Evolutionary conservation across 2,113 vertebrate species (phyloP).

Genomic region (Cyanoramphus novaezelandiae): DNA sequence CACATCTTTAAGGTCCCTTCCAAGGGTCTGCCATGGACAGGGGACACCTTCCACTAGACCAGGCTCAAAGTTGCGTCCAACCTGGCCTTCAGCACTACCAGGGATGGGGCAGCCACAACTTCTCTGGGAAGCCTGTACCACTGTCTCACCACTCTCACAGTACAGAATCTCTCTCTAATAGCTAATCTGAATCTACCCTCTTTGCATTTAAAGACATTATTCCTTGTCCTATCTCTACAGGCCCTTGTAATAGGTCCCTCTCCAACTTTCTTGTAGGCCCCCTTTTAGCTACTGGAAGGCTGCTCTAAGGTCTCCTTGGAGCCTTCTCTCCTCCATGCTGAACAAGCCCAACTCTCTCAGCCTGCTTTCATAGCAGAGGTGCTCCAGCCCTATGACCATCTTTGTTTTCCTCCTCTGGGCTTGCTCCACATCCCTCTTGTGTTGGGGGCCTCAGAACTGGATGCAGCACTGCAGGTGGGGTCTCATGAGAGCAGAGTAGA

Average conservation of each 20-base stretch:
- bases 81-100: neutral
- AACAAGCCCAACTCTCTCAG: neutral
- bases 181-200: neutral
- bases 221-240: neutral
- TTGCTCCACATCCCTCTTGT: neutral
- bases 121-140: neutral
- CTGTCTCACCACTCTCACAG: neutral
- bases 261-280: neutral
- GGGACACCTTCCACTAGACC: neutral
- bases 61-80: neutral
- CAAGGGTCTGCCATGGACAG: neutral
- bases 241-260: neutral
- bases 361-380: neutral
- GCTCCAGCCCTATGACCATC: neutral
- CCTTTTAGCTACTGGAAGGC: neutral
- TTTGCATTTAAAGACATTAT: neutral
- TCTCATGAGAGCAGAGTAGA: neutral
- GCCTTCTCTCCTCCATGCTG: neutral
- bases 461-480: neutral
- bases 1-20: neutral
- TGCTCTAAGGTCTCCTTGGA: neutral
- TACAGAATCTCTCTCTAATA: neutral
- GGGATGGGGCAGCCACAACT: neutral
- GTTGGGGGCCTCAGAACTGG: neutral
- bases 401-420: neutral